Evolutionary conservation across 2,113 vertebrate species (phyloP), one percentile per base, ranked within the genome.

Genomic region (Cynocephalus volans): DNA sequence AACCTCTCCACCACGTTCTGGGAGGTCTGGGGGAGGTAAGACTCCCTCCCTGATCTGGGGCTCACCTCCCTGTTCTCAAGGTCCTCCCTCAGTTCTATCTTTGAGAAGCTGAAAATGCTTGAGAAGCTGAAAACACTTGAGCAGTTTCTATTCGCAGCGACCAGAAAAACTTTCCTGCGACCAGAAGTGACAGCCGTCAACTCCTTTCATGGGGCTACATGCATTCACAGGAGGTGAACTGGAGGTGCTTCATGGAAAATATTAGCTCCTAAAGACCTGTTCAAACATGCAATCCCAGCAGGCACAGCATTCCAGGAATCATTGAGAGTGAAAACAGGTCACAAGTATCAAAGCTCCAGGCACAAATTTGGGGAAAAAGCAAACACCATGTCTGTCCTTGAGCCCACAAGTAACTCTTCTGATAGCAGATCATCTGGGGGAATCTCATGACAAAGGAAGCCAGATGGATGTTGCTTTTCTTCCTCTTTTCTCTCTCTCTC

Each of bases 241-340:
- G 96, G 98, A 96, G 86, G 45, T 23, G 73, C 45, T 0, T 0
- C 82, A 69, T 60, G 97, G 98, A 98, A 98, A 98, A 96, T 98
- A 96, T 97, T 87, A 98, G n/a, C 52, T 88, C 10, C 5, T 54
- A 92, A 97, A 82, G 79, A 88, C 77, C 77, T 0, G 0, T 82
- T 89, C 88, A 84, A 90, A 94, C 86, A 70, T 23, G 65, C 21
- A 48, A 88, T 45, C 1, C 0, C 2, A 90, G 70, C 36, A 2
- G 0, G 45, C 2, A 0, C 14, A 95, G n/a, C 0, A 0, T 85
- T 85, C 95, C 80, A 88, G 86, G 80, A 97, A 70, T 70, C 0
- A 0, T 41, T n/a, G 64, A 76, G 92, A 72, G 84, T 87, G 93
- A 76, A 79, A 48, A 92, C 26, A 0, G 0, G 31, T 96, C 24